phyloP scores from a whole-genome alignment of 2,888 invertebrate genomes.

The Watsonalla binaria region DNA sequence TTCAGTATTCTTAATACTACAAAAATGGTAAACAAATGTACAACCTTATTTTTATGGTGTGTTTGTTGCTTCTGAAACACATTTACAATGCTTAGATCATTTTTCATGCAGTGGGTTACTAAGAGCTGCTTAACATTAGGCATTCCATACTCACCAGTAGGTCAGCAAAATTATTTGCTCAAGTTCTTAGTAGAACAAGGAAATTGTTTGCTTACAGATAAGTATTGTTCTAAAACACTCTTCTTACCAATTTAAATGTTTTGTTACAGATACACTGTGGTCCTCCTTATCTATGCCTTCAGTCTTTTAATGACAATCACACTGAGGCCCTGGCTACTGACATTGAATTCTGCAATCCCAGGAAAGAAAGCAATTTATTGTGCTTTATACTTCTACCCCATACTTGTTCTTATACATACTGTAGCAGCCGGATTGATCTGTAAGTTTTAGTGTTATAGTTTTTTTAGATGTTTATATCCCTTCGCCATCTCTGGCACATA shows the following conservation, averaged over 20 bases:
- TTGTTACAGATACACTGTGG: slow-evolving; percentile 89
- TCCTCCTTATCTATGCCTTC: slow-evolving; percentile 92
- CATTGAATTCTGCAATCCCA: slow-evolving; percentile 80
- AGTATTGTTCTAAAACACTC: background rate
- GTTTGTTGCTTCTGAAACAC: too few relatives aligned
- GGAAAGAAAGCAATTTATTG: slow-evolving; percentile 93
- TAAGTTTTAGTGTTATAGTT: slow-evolving; percentile 63
- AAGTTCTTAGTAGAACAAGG: too few relatives aligned
- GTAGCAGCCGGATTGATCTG: slow-evolving; percentile 94
- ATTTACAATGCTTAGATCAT: too few relatives aligned
- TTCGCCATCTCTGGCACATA: too few relatives aligned
- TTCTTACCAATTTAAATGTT: background rate
- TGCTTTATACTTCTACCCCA: slow-evolving; percentile 95
- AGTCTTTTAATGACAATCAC: slow-evolving; percentile 88
- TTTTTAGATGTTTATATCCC: background rate
- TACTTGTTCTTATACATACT: slow-evolving; percentile 91
- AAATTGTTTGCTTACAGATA: background rate
- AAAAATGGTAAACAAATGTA: too few relatives aligned
- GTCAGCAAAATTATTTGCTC: too few relatives aligned
- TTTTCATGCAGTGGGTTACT: too few relatives aligned
- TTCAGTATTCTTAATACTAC: too few relatives aligned
- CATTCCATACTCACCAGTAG: too few relatives aligned
- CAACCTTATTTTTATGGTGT: too few relatives aligned
- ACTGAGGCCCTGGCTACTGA: slow-evolving; percentile 86
- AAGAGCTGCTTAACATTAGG: too few relatives aligned